Conservation (phyloP, 1,140 invertebrate species). For the Nilaparvata lugens region DNA sequence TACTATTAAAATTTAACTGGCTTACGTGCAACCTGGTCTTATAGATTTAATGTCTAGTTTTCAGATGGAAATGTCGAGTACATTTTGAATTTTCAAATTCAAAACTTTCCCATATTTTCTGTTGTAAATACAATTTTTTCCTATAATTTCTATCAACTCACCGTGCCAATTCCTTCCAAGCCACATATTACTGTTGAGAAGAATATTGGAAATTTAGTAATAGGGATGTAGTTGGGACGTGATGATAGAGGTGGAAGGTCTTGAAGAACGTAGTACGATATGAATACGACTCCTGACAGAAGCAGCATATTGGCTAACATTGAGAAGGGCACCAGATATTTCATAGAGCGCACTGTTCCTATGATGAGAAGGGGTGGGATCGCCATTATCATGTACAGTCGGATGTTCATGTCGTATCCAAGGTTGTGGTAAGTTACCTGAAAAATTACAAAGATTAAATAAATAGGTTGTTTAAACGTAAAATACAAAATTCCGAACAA, state of each 20-base stretch:
- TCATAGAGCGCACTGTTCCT: conserved; percentile 57
- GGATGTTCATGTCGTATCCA: conserved; percentile 5
- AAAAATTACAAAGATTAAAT: not conserved
- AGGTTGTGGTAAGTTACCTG: conserved; percentile 13
- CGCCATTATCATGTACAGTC: conserved; percentile 25
- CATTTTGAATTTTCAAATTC: too few species aligned
- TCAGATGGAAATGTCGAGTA: too few species aligned
- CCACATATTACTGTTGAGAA: conserved; percentile 59
- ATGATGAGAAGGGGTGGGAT: conserved; percentile 47
- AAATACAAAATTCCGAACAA: not conserved
- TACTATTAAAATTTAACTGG: too few species aligned
- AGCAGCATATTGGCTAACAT: conserved; percentile 56
- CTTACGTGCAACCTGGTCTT: too few species aligned
- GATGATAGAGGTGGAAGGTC: conserved; percentile 9
- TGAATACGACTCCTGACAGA: conserved; percentile 52
- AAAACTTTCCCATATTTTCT: too few species aligned
- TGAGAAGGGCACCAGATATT: conserved; percentile 66
- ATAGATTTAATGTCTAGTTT: too few species aligned
- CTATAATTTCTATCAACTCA: conserved; percentile 25
- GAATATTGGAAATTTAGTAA: conserved; percentile 19
- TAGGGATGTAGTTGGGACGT: not conserved
- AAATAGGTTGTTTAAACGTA: not conserved
- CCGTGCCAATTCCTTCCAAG: conserved; percentile 69
- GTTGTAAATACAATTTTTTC: too few species aligned
- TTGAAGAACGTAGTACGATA: conserved; percentile 58